phyloP scores from a whole-genome alignment of 2,797 vertebrate species.

The Aeoliscus strigatus region DNA sequence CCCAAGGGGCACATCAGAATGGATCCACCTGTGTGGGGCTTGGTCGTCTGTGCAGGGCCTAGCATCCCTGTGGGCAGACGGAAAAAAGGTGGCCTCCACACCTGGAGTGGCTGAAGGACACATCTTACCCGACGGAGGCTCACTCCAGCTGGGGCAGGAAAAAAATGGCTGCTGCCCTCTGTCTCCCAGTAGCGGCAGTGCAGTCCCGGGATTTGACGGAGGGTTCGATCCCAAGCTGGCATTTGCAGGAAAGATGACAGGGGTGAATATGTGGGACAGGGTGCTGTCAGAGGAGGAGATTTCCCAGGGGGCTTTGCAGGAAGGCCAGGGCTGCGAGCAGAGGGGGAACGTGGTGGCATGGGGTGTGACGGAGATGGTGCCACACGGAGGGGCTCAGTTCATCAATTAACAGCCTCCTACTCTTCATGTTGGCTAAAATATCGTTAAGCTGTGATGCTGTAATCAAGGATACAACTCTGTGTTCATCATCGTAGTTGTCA shows the following conservation, averaged over 20 bases:
- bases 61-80: conserved; percentile 77
- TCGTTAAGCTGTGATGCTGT: conserved; percentile 20
- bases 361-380: conserved; percentile 88
- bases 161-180: conserved; percentile 79
- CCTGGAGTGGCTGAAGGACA: conserved; percentile 72
- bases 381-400: conserved; percentile 85
- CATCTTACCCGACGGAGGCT: conserved; percentile 76
- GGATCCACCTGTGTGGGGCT: conserved; percentile 84
- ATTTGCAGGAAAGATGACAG: conserved; percentile 89
- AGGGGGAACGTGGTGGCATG: conserved; percentile 88
- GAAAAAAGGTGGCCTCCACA: conserved; percentile 61
- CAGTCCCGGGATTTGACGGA: conserved; percentile 50
- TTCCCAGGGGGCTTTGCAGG: conserved; percentile 48
- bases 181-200: conserved; percentile 5
- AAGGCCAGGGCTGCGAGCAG: conserved; percentile 70
- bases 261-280: conserved; percentile 90
- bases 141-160: conserved; percentile 89
- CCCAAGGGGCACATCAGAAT: conserved; percentile 55
- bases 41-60: conserved; percentile 84
- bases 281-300: conserved; percentile 80
- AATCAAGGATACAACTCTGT: conserved; percentile 22
- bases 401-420: conserved; percentile 66
- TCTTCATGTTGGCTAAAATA: conserved; percentile 12
- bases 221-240: conserved; percentile 80
- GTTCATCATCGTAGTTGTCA: conserved; percentile 8